Base-by-base conservation (phyloP, 2,888 invertebrate species). In the Eupithecia pulchellata region DNA sequence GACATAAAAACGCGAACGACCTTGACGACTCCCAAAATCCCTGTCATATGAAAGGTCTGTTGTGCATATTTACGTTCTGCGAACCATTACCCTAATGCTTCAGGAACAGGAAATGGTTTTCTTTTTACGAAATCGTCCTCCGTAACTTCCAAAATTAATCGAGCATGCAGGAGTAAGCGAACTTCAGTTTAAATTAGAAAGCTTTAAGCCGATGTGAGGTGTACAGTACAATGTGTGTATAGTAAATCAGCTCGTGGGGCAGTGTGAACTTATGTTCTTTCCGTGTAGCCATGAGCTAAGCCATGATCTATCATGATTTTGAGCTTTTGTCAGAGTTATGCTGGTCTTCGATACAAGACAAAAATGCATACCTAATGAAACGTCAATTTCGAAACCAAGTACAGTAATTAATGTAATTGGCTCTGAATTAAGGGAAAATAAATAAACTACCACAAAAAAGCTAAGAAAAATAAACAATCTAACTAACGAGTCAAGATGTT, bases 101-200 rank as follows among this genome's bases (percentile, higher is more conserved):
- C 60, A 64, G 30, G 14, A 67, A 52, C 72, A 62, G 17, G 47
- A 68, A 68, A 67, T 64, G 66, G 11, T 32, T 64, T 47, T 14
- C 62, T 29, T 36, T 36, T 61, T 14, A 25, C 25, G 4, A 57
- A 71, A 65, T 52, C 61, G 62, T 11, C 39, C 29, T 57, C 65
- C 66, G 57, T 13, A 58, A 47, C 36, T 29, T 66, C 62, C 58
- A 32, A 17, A 64, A 68, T 65, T 39, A 39, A 52, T 52, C 39
- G 34, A 66, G 66, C 73, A 79, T 74, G 78, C 75, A 77, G 76
- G 25, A 52, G 25, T 52, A 4, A 52, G 52, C 52, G 25, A 52
- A 25, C 52, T 25, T 52, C 20, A 52, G 52, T 52, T 4, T 4
- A 47, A 11, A 47, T 20, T 20, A 25, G 25, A 13, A 11, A 47